These are phyloP conservation scores for Tyrannus savana DNA, from an alignment of 2,113 vertebrate genomes.

Conservation along the genomic window DNA sequence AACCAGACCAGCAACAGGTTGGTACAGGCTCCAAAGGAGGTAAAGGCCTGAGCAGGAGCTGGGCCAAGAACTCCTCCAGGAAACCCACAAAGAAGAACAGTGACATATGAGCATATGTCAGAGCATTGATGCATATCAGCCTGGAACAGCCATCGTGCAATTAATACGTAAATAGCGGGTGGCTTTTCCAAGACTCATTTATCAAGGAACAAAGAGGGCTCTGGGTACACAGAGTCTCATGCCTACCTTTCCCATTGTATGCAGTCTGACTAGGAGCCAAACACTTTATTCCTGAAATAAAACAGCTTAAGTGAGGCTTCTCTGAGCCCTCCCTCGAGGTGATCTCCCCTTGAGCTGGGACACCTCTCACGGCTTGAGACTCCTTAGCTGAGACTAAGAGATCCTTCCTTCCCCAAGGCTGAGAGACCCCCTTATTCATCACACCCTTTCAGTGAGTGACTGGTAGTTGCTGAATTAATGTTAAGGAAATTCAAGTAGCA, in stretches of 20 bases:
- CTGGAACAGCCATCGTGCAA: not conserved
- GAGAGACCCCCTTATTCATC: not conserved
- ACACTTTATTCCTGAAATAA: too few relatives aligned
- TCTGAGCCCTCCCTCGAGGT: not conserved
- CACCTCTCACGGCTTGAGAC: not conserved
- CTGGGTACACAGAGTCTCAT: not conserved
- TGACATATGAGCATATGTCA: not conserved
- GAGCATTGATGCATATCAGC: not conserved
- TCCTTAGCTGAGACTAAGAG: not conserved
- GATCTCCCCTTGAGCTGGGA: not conserved
- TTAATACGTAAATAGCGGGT: accelerated
- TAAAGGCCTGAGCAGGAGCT: not conserved
- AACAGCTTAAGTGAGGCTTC: not conserved
- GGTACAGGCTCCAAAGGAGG: not conserved
- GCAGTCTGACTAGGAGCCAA: not conserved
- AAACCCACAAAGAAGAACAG: not conserved
- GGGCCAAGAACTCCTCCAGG: not conserved
- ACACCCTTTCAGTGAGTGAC: not conserved
- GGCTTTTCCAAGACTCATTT: not conserved
- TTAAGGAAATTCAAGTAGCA: not conserved
- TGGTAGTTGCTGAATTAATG: not conserved
- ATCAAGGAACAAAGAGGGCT: not conserved
- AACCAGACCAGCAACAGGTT: not conserved
- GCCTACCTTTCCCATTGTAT: not conserved
- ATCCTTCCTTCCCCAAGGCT: not conserved